Evolutionary conservation across 35 echinoderm and acorn worm species (phyloP), one percentile per base, ranked within the genome.

Genomic region (Apostichopus parvimensis): DNA sequence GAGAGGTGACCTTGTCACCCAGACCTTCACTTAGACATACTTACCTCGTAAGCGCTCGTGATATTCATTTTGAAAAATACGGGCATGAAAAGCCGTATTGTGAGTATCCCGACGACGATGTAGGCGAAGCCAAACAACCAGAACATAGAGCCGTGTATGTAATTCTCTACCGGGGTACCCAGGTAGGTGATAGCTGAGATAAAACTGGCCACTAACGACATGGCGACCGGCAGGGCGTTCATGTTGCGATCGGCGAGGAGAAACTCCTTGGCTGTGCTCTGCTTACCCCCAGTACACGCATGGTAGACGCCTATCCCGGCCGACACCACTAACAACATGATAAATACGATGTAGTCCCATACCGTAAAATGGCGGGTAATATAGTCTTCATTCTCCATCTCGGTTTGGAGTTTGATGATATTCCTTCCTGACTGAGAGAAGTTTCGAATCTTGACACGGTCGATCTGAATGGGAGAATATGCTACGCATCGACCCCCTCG

Each of bases 1-100:
- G 34, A 45, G 34, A 45, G 26, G 26, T 45, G 34, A 4, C 34
- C 34, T 45, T 45, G 34, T 45, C 34, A 45, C 34, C 34, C 34
- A 45, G 34, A 45, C 34, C 3, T 45, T 45, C 71, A 6, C 17
- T 22, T 18, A 20, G 12, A 75, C n/a, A 88, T 53, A 58, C 80
- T 56, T 92, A 94, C 95, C 95, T 94, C 89, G 57, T 96, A 94
- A 4, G 95, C 95, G 83, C 95, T 96, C 0, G 95, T 96, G 25
- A 92, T 53, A 4, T 86, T 77, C 57, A 79, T 13, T 23, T 65
- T 88, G 83, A 77, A 95, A 76, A 95, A 95, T 10, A 92, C 60
- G 8, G 94, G 94, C 56, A 95, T 26, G 18, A 77, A 95, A 9
- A 80, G 77, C 4, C 79, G 65, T 4, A 88, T 77, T 8, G 92